phyloP scores from a whole-genome alignment of 2,888 invertebrate genomes.

The Drosophila koepferae region DNA sequence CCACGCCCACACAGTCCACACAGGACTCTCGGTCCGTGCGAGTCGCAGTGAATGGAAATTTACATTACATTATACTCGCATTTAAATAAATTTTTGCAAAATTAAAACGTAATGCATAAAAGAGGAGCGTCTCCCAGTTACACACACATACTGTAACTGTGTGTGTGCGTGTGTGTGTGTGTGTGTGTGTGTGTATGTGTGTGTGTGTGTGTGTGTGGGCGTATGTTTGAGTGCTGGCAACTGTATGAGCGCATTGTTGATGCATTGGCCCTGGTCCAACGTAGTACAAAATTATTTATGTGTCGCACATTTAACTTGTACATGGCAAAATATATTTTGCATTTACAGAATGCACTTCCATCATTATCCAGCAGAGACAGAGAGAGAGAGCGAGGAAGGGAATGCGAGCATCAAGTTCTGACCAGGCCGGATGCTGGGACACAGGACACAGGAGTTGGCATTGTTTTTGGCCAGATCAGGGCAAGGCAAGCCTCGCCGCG shows the following conservation, averaged over 20 bases:
- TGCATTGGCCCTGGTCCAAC: conserved; percentile 54
- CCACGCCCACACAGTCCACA: conserved; percentile 30
- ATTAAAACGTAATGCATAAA: conserved; percentile 75
- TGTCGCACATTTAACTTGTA: conserved; percentile 79
- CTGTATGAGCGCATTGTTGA: conserved; percentile 60
- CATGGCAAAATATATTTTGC: conserved; percentile 78
- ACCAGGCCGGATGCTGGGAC: conserved; percentile 45
- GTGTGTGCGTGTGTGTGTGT: conserved; percentile 1
- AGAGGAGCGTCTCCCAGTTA: conserved; percentile 42
- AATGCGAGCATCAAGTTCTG: conserved; percentile 22
- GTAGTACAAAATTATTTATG: conserved; percentile 72
- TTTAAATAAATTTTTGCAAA: conserved; percentile 78
- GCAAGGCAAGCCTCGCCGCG: conserved; percentile 31
- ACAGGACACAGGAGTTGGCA: conserved; percentile 43
- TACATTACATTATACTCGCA: conserved; percentile 78
- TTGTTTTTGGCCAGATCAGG: conserved; percentile 44
- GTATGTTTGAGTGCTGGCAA: conserved; percentile 13
- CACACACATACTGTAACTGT: conserved; percentile 6
- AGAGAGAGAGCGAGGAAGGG: background rate
- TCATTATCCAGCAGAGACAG: conserved; percentile 63
- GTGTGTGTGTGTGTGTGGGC: background rate
- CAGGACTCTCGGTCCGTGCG: background rate
- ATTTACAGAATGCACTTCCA: conserved; percentile 79
- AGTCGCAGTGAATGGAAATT: conserved; percentile 63
- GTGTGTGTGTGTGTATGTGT: background rate